A percentile compares a stretch with the other conserved stretches of the same genome.
These are phyloP conservation scores for rabbit (Oryctolagus cuniculus) DNA, from an alignment of 2,113 vertebrate species.

Conservation along the genomic window mOryCun1.1 NC_091442.1:64431501-64432000, in stretches of 20 bases:
- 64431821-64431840: not conserved
- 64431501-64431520: not conserved
- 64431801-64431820: not conserved
- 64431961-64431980: conserved; percentile 2
- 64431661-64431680: not conserved
- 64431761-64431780: conserved; percentile 32
- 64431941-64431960: not conserved
- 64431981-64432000: conserved; percentile 64
- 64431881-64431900: conserved; percentile 42
- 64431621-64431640: not conserved
- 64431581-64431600: not conserved
- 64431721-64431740: conserved; percentile 52
- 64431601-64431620: not conserved
- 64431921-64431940: conserved; percentile 52
- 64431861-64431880: conserved; percentile 27
- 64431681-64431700: not conserved
- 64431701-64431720: conserved; percentile 43
- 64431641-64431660: not conserved
- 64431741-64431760: conserved; percentile 66
- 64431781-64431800: not conserved
- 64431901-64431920: conserved; percentile 45
- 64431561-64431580: not conserved
- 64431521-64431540: not conserved
- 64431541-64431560: not conserved
- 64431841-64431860: not conserved